phyloP scores from a whole-genome alignment of 2,797 vertebrate species.

The Danio tinwini region DNA sequence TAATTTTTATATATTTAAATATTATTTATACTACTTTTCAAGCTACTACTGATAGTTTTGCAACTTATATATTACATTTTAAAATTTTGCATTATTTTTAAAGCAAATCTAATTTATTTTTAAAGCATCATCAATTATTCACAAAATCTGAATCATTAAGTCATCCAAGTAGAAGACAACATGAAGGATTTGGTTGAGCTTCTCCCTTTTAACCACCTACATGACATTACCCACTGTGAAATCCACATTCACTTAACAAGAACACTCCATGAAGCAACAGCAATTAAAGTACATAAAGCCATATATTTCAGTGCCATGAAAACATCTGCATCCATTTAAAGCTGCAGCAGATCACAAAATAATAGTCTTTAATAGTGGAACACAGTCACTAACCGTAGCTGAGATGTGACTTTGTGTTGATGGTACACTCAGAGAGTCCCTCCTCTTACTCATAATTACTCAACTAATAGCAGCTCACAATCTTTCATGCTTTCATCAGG shows the following conservation, averaged over 20 bases:
- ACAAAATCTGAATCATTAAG: background rate
- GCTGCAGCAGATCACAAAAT: constrained; percentile 28
- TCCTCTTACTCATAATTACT: constrained; percentile 40
- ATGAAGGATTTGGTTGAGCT: background rate
- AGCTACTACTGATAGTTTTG: too few relatives aligned
- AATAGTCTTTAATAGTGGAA: constrained; percentile 20
- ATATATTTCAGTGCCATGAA: constrained; percentile 6
- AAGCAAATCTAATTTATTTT: background rate
- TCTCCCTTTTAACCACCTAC: constrained; percentile 2
- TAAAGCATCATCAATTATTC: background rate
- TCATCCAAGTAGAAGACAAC: background rate
- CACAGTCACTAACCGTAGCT: constrained; percentile 3
- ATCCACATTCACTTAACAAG: background rate
- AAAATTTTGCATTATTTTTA: background rate
- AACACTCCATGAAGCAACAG: constrained; percentile 4
- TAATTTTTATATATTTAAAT: too few relatives aligned
- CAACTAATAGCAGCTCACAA: constrained; percentile 25
- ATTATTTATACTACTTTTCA: too few relatives aligned
- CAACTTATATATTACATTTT: too few relatives aligned
- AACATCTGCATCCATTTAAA: constrained; percentile 36
- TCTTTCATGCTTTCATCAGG: constrained; percentile 15
- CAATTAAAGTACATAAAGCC: constrained; percentile 22
- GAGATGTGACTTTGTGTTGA: background rate
- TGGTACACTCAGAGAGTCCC: background rate
- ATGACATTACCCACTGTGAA: background rate